Base-by-base conservation (phyloP, 2,797 vertebrate genomes). In the Muraenolepis orangiensis region DNA sequence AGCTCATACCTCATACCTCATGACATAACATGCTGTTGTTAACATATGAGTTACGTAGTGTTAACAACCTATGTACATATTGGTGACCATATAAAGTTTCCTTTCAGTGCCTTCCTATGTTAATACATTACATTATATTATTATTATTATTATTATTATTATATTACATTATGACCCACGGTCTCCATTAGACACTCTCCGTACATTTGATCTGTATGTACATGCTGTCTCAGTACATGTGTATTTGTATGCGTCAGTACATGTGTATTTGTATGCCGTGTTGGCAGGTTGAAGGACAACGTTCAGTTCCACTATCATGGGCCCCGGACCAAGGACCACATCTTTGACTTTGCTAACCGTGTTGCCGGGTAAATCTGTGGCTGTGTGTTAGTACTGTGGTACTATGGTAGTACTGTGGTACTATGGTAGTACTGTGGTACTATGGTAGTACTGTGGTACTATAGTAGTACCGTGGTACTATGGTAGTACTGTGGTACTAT, bases 281-380 rank as follows among this genome's bases (percentile, higher is more conserved):
- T 12, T 46, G 72, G 11, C 80, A 99, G 97, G 82, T 86, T 96
- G 82, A 99, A 98, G 87, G 95, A 96, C 42, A 91, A 95, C 12
- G 83, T 94, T 72, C 95, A 94, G 11, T 98, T 97, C 81, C 95
- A 94, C 82, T 98, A 98, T 67, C 90, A 90, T 78, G 97, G 98
- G 38, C 94, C 93, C 10, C 94, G 95, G 87, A 97, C 94, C 72
- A 96, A 94, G 90, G 96, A 97, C 67, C 95, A 92, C 78, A 99
- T 99, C 79, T 87, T 98, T 89, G 96, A 96, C 36, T 99, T 98
- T 87, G 93, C 95, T 81, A 90, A 95, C 82, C 93, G 98, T 84
- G 94, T 98, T 1, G 92, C 93, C 76, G 98, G 98, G 97, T 98
- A 91, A 95, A 93, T 91, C 32, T 70, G 4, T 20, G n/a, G n/a